Base-by-base conservation (phyloP, 1,140 invertebrate genomes). In the Pogonomyrmex barbatus region DNA sequence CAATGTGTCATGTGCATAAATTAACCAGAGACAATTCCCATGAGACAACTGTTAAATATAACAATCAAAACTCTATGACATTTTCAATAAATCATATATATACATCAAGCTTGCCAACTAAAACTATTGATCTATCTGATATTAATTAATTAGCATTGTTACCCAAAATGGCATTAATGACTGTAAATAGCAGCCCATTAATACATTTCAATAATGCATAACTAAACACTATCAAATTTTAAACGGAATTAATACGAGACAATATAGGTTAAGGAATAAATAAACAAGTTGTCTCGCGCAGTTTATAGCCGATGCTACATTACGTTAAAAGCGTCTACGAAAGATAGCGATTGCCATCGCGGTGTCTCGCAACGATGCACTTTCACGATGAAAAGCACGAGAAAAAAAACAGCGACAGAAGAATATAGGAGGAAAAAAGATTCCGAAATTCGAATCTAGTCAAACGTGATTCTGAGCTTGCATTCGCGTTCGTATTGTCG, bases 401-500 rank as follows among this genome's bases (percentile, higher is more conserved):
- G 4, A 68, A 84, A 50, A 9, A 36, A 63, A 56, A 24, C 17
- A 82, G 52, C 24, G 30, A 67, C 47, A 58, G 33, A 30, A 14
- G 9, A 12, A 58, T 52, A 17, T 17, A 24, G 33, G 14, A 52
- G 36, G 5, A 62, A 30, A 39, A 45, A 77, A 60, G 17, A 65
- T 86, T 54, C 52, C 60, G 77, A 73, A 77, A 83, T 68, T 5
- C 58, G 14, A 36, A 88, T 33, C 45, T 50, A 87, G 81, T 65
- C 70, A 82, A 83, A 63, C 50, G 78, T 45, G 60, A 87, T 79
- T 60, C 2, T 63, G 76, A 83, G 58, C 85, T 89, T 86, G 83
- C 76, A 42, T 42, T n/a, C 52, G 33, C 36, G 36, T 42, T 58
- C 24, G 17, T 52, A 65, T 88, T 85, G 85, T 87, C 62, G 52